Conservation (phyloP, 2,113 vertebrate species). For the Ursus arctos region DNA sequence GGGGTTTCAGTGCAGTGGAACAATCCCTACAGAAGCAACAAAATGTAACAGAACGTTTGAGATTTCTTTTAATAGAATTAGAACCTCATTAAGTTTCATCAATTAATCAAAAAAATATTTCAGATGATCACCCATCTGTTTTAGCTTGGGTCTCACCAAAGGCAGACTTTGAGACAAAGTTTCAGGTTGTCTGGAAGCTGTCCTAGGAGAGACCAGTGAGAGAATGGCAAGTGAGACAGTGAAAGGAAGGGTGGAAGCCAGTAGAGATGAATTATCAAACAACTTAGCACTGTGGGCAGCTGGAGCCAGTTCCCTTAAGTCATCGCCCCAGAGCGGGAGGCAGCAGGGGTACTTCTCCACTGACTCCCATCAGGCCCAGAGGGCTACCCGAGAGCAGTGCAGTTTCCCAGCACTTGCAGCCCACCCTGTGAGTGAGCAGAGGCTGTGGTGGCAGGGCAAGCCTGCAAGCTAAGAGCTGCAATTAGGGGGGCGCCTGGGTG, state of each 20-base stretch:
- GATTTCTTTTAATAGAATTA: constrained; percentile 30
- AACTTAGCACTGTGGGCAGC: background rate
- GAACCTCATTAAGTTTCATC: constrained; percentile 12
- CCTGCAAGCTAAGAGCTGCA: background rate
- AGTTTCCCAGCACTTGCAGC: background rate
- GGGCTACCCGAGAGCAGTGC: rapidly evolving
- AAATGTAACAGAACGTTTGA: background rate
- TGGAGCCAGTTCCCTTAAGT: background rate
- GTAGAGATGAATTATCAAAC: background rate
- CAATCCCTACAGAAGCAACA: background rate
- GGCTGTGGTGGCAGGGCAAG: background rate
- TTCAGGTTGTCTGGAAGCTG: background rate
- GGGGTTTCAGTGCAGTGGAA: background rate
- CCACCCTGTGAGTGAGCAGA: background rate
- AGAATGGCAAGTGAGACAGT: background rate
- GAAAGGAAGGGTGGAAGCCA: background rate
- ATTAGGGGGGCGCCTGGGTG: background rate
- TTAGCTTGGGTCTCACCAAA: background rate
- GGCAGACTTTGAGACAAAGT: background rate
- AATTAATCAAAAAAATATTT: background rate
- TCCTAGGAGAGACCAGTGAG: background rate
- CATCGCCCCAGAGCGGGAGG: background rate
- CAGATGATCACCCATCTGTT: background rate
- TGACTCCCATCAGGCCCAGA: background rate
- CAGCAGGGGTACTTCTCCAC: background rate